Evolutionary conservation across 2,888 invertebrate species (phyloP), one percentile per base, ranked within the genome.

Genomic region (Pherbina coryleti): DNA sequence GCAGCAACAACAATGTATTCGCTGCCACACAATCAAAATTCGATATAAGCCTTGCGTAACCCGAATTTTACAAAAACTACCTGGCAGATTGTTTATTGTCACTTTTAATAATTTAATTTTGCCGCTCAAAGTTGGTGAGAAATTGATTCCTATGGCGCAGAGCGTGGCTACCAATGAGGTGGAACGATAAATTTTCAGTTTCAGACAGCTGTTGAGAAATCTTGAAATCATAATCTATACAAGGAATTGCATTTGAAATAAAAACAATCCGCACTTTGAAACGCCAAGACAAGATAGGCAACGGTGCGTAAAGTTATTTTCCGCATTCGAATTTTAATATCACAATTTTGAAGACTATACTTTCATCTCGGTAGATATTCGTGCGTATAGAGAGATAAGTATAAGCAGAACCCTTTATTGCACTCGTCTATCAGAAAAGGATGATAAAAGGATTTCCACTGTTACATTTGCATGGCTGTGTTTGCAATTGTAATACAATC

Each of bases 401-500:
- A 34, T 25, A 28, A 72, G 34, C 60, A 72, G 60, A 72, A 57
- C 72, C 72, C 44, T 72, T 72, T 60, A 60, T 60, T 34, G 57
- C 55, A 57, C 31, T 22, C 60, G 19, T 31, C n/a, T 37, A 67
- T 37, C n/a, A 25, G 55, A 60, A 37, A 55, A 22, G 17, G n/a
- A 31, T 19, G 22, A 60, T 57, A 53, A 72, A 72, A 60, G 72
- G 72, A 72, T 72, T 72, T 37, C 19, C 7, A 49, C 19, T 37
- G 51, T 28, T 14, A 9, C 28, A 70, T 60, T 37, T 25, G 44
- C 72, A 53, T 53, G 19, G 31, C 49, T 28, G 66, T 19, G 19
- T 72, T 53, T 37, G 37, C 37, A 14, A n/a, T n/a, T n/a, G 11
- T 60, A 57, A 72, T 72, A 34, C 74, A 74, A 74, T 74, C 44